Percentiles rank a stretch among this genome's conserved stretches.
phyloP scores from a whole-genome alignment of 2,113 vertebrate genomes.

The Vulpes ferrilata region DNA sequence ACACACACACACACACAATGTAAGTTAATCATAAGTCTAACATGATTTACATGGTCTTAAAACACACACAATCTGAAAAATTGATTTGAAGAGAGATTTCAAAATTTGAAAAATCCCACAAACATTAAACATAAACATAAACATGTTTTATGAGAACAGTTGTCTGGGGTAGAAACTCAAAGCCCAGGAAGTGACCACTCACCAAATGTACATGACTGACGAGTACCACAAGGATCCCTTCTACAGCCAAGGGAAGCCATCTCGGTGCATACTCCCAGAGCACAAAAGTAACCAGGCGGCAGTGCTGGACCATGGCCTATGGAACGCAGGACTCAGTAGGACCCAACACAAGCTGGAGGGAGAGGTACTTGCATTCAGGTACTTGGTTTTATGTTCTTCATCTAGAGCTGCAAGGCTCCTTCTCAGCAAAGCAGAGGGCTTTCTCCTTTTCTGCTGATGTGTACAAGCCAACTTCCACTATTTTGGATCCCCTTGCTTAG shows the following conservation, averaged over 20 bases:
- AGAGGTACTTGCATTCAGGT: background rate
- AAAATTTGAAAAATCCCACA: background rate
- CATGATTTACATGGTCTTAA: background rate
- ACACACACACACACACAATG: background rate
- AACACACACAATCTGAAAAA: background rate
- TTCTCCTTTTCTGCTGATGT: background rate
- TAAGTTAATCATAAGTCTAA: background rate
- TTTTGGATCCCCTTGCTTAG: background rate
- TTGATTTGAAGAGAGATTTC: background rate
- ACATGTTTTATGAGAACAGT: background rate
- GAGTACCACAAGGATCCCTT: background rate
- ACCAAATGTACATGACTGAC: background rate
- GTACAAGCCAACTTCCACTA: background rate
- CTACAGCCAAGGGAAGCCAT: background rate
- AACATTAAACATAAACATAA: background rate
- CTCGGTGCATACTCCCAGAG: background rate
- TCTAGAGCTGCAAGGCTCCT: background rate
- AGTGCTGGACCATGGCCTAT: background rate
- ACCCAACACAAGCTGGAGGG: no score
- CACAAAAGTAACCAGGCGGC: no score
- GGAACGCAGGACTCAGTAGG: background rate
- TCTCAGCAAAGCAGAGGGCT: background rate
- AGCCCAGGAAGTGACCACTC: background rate
- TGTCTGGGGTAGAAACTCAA: background rate
- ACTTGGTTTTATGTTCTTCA: background rate